Evolutionary conservation across 1,140 invertebrate genomes (phyloP).

Genomic region (Drosophila lowei): DNA sequence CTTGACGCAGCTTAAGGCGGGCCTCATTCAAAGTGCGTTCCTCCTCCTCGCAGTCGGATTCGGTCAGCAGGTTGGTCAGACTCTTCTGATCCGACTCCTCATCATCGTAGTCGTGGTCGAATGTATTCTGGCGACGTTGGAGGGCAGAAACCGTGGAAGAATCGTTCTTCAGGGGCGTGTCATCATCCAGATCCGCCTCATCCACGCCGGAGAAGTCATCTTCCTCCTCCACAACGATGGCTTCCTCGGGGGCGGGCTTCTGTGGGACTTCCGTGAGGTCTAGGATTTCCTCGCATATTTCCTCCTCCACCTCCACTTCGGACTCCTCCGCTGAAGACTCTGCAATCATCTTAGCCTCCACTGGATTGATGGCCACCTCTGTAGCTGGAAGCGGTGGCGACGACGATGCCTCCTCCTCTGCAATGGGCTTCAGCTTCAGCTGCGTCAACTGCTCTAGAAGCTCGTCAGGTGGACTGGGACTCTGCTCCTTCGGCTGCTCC

Average conservation of each 20-base stretch:
- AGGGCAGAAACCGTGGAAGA: not conserved
- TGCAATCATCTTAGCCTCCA: not conserved
- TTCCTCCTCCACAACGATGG: conserved; percentile 17
- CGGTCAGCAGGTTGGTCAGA: conserved; percentile 69
- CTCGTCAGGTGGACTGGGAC: conserved; percentile 59
- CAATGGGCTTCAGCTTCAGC: conserved; percentile 70
- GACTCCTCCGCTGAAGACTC: conserved; percentile 6
- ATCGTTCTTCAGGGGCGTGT: conserved; percentile 5
- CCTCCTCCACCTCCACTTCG: conserved; percentile 51
- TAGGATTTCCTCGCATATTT: conserved; percentile 77
- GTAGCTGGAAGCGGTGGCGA: not conserved
- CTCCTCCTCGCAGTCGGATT: conserved; percentile 75
- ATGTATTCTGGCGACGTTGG: conserved; percentile 58
- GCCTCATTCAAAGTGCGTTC: conserved; percentile 67
- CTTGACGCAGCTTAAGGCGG: conserved; percentile 52
- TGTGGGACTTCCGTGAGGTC: conserved; percentile 49
- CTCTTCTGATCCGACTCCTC: conserved; percentile 70
- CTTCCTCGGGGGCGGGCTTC: not conserved
- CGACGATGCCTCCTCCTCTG: conserved; percentile 44
- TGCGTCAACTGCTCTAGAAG: conserved; percentile 87
- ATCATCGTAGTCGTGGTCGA: conserved; percentile 59
- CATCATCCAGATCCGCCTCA: conserved; percentile 55
- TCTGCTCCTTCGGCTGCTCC: conserved; percentile 9
- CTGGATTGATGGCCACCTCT: not conserved
- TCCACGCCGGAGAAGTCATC: conserved; percentile 70